Evolutionary conservation across 2,797 vertebrate species (phyloP).

Genomic region (Lepilemur septentrionalis): DNA sequence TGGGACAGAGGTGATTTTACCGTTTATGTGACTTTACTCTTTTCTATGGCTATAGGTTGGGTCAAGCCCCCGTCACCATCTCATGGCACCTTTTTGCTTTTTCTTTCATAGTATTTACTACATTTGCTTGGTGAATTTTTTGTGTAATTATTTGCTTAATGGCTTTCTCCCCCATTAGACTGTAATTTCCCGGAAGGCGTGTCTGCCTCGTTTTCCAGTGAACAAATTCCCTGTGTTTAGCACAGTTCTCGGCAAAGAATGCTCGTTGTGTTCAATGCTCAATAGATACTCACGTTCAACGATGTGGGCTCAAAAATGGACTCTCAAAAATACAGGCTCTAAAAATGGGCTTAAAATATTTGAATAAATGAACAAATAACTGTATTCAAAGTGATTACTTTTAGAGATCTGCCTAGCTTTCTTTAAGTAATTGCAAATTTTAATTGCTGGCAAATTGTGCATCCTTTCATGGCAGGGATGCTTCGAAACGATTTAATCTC

Average conservation of each 20-base stretch:
- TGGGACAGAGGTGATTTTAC: rapidly evolving
- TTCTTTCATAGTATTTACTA: neutral
- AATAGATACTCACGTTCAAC: neutral
- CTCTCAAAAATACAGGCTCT: neutral
- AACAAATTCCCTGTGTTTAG: neutral
- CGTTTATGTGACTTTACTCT: rapidly evolving
- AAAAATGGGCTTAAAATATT: neutral
- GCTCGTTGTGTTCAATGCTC: neutral
- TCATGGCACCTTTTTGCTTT: neutral
- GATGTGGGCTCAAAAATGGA: neutral
- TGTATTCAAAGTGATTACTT: neutral
- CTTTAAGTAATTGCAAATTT: neutral
- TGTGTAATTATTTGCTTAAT: neutral
- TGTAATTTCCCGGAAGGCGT: neutral
- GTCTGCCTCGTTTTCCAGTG: rapidly evolving
- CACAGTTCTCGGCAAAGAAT: rapidly evolving
- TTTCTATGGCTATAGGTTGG: neutral
- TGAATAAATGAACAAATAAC: neutral
- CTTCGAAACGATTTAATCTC: neutral
- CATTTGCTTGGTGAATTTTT: neutral
- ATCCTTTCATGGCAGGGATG: neutral
- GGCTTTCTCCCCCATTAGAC: neutral
- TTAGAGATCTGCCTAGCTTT: neutral
- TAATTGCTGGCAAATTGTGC: neutral
- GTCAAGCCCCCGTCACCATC: neutral